Evolutionary conservation across 2,113 vertebrate genomes (phyloP), one percentile per base, ranked within the genome.

Genomic region (Rynchops niger): DNA sequence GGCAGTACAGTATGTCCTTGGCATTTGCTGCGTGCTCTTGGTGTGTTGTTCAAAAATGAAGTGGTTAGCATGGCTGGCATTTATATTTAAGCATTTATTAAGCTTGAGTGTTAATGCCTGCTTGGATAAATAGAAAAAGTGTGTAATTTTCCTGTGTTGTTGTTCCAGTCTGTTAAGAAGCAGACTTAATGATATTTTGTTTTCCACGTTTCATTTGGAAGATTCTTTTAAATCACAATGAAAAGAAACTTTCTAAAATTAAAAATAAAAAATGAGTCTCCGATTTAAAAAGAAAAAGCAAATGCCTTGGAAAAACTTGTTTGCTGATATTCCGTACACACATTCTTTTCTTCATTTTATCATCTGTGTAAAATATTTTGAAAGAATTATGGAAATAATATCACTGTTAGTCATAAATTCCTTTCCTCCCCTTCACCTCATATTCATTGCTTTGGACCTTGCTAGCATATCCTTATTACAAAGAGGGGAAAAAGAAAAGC

Each of bases 1-100:
- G 94, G 93, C 52, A 76, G 94, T 90, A 97, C 95, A 97, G 96
- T 92, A 96, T 97, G 97, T 97, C 86, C 96, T 97, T 97, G 97
- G 97, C 95, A 91, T 96, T 95, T 93, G 73, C 88, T 94, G 56
- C 92, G 21, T 92, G 49, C 40, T 92, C 30, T 96, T 95, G 77
- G 82, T 97, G 73, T 67, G 83, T 94, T 93, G 89, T 87, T 95
- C 94, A 97, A 92, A 95, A 97, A 97, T 93, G 94, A 95, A 96
- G 96, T 93, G 92, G 96, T 97, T 97, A 96, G 91, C 83, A 72
- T 84, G 86, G 80, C 81, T 97, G 94, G 91, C 92, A 94, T 84
- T 92, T 84, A 61, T 53, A 76, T 87, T 85, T 91, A 88, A 95
- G 52, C 8, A 4, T 93, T 97, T 95, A 72, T 90, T 92, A 91